These are phyloP conservation scores for Coptodon bakossiorum DNA, from an alignment of 2,113 vertebrate genomes.

Conservation along the genomic window DNA sequence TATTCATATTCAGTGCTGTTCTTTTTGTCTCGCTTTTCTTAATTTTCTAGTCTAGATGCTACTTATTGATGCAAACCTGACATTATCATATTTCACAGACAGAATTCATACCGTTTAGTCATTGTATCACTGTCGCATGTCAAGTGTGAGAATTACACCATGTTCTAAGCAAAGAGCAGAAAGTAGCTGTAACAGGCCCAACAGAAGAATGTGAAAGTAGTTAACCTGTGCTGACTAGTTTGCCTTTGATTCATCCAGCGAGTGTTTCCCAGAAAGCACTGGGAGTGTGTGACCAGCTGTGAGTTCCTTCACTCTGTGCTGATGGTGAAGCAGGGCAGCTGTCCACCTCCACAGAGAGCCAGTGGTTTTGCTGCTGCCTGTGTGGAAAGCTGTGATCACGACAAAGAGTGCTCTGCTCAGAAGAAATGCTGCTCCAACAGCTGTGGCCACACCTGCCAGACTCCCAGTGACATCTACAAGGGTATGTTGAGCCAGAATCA, in stretches of 20 bases:
- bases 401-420: constrained; percentile 81
- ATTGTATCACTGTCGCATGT: not conserved
- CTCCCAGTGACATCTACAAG: constrained; percentile 85
- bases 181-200: not conserved
- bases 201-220: not conserved
- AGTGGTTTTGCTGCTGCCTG: constrained; percentile 91
- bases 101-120: fast-evolving
- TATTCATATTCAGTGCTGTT: not conserved
- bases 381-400: constrained; percentile 85
- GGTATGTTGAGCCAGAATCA: constrained; percentile 54
- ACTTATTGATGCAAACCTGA: not conserved
- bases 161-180: not conserved
- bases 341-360: constrained; percentile 82
- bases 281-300: constrained; percentile 91
- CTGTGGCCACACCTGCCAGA: constrained; percentile 90
- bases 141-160: not conserved
- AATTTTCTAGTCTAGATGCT: not conserved
- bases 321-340: constrained; percentile 83
- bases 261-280: constrained; percentile 84
- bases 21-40: not conserved
- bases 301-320: constrained; percentile 84
- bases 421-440: constrained; percentile 92
- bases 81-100: not conserved
- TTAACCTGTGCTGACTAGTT: not conserved
- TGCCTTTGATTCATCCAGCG: constrained; percentile 46